Conservation (phyloP, 2,888 invertebrate species). For the Tenthredo mesomela region DNA sequence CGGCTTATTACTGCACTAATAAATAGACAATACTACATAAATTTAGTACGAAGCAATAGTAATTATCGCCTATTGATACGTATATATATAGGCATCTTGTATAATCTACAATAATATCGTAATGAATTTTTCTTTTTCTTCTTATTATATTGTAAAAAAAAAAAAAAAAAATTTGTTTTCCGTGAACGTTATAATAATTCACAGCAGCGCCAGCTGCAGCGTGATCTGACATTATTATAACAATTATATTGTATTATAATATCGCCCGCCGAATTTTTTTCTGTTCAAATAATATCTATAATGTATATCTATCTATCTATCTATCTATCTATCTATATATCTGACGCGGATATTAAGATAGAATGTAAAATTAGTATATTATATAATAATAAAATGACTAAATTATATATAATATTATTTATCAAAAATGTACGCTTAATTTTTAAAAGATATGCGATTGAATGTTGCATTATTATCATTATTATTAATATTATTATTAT, state of each 20-base stretch:
- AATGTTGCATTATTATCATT: slow-evolving; percentile 38
- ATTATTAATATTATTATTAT: neutral
- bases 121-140: too few species aligned
- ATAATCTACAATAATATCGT: neutral
- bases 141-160: too few species aligned
- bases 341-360: slow-evolving; percentile 62
- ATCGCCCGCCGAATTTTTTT: neutral
- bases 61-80: neutral
- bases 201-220: too few species aligned
- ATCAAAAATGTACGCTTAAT: slow-evolving; percentile 40
- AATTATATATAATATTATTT: slow-evolving; percentile 48
- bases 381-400: slow-evolving; percentile 62
- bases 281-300: neutral
- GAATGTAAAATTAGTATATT: slow-evolving; percentile 67
- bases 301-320: slow-evolving; percentile 45
- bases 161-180: too few species aligned
- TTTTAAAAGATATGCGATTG: slow-evolving; percentile 40
- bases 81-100: neutral
- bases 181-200: too few species aligned
- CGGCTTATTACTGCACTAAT: neutral
- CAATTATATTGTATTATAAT: neutral
- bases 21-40: neutral
- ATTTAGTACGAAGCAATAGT: neutral
- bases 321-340: slow-evolving; percentile 38
- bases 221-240: neutral